Evolutionary conservation across 2,797 vertebrate species (phyloP).

Genomic region (Sebastes cheni): DNA sequence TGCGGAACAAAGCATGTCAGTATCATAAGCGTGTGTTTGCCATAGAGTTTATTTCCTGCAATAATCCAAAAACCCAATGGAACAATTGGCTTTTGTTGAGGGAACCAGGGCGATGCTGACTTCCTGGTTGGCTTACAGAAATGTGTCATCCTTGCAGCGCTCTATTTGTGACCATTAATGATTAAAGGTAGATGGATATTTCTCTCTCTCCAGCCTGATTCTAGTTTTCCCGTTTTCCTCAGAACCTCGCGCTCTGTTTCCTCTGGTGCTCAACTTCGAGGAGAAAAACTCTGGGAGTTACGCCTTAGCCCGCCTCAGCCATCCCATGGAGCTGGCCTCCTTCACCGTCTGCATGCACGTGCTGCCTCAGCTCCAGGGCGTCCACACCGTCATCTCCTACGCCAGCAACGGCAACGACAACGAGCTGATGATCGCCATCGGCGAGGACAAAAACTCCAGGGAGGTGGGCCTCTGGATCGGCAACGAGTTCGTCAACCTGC

Average conservation of each 20-base stretch:
- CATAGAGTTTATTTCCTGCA: no score
- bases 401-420: constrained; percentile 76
- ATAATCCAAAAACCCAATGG: no score
- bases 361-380: constrained; percentile 33
- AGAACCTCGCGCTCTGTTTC: constrained; percentile 67
- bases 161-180: background rate
- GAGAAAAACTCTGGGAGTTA: constrained; percentile 75
- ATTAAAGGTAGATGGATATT: background rate
- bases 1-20: no score
- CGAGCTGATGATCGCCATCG: constrained; percentile 82
- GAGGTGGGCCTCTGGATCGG: constrained; percentile 84
- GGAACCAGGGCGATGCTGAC: no score
- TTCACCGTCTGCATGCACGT: constrained; percentile 86
- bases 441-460: constrained; percentile 22
- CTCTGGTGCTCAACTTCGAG: constrained; percentile 86
- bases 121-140: no score
- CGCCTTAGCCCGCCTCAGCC: constrained; percentile 72
- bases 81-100: no score
- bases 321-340: constrained; percentile 72
- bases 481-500: constrained; percentile 82
- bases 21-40: no score
- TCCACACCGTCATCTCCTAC: constrained; percentile 85
- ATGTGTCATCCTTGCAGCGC: no score
- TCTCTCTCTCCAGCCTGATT: constrained; percentile 5
- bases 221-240: background rate